Percentiles rank a stretch among this genome's conserved stretches.
phyloP scores from a whole-genome alignment of 1,140 invertebrate genomes.

The Frieseomelitta varia region DNA sequence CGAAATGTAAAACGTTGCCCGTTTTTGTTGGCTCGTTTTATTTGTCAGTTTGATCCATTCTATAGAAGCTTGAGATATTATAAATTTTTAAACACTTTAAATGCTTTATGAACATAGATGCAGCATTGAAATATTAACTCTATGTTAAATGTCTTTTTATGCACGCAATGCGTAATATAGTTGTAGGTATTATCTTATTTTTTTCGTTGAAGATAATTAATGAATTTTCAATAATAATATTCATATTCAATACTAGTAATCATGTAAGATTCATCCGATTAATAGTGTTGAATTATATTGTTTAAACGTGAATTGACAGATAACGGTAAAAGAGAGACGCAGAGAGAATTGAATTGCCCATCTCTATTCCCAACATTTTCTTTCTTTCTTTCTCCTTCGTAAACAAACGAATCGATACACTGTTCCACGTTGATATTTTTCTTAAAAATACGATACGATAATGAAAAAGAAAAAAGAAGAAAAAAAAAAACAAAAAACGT shows the following conservation, averaged over 20 bases:
- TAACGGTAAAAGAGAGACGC: background rate
- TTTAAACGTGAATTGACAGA: background rate
- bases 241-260: too few relatives aligned
- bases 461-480: background rate
- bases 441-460: slow-evolving; percentile 60
- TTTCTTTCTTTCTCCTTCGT: slow-evolving; percentile 48
- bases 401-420: slow-evolving; percentile 51
- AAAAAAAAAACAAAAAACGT: slow-evolving; percentile 27
- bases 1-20: background rate
- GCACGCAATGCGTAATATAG: background rate
- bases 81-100: background rate
- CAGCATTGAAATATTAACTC: background rate
- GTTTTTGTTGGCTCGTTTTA: background rate
- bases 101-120: too few relatives aligned
- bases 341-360: slow-evolving; percentile 22
- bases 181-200: background rate
- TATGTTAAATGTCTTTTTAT: slow-evolving; percentile 1
- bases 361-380: slow-evolving; percentile 30
- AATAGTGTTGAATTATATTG: background rate
- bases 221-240: background rate
- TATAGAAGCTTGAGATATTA: background rate
- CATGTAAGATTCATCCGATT: background rate
- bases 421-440: slow-evolving; percentile 74
- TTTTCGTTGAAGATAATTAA: background rate
- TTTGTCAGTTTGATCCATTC: background rate